These are phyloP conservation scores for Leptestheria dahalacensis DNA, from an alignment of 1,140 invertebrate species.

Conservation along the genomic window DNA sequence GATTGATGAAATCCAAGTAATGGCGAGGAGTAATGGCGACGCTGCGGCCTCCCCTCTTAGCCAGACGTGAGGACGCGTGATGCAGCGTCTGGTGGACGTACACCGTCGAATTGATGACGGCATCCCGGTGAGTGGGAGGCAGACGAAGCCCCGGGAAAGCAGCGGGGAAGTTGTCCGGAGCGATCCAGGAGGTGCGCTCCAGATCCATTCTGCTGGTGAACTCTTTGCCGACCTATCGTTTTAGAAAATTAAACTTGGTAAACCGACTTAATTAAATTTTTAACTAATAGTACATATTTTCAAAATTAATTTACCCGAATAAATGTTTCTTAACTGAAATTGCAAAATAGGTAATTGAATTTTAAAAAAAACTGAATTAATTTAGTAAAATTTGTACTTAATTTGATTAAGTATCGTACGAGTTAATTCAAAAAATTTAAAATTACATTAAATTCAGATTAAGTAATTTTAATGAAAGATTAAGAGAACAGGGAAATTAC, in stretches of 20 bases:
- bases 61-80: slow-evolving; percentile 74
- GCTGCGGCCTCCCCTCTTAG: slow-evolving; percentile 79
- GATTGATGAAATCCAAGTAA: slow-evolving; percentile 99
- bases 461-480: slow-evolving; percentile 6
- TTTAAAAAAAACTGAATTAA: slow-evolving; percentile 2
- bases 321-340: no score
- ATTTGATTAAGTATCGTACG: no score
- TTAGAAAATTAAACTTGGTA: slow-evolving; percentile 11
- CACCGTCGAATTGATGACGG: slow-evolving; percentile 94
- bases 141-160: slow-evolving; percentile 58
- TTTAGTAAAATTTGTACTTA: no score
- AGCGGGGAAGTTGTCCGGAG: slow-evolving; percentile 75
- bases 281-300: no score
- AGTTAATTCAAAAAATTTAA: no score
- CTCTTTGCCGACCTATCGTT: slow-evolving; percentile 60
- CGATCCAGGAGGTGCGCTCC: slow-evolving; percentile 60
- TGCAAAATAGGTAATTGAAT: slow-evolving; percentile 10
- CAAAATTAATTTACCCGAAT: no score
- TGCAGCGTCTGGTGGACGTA: slow-evolving; percentile 96
- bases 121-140: slow-evolving; percentile 65
- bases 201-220: slow-evolving; percentile 71
- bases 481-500: slow-evolving; percentile 31
- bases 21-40: slow-evolving; percentile 96
- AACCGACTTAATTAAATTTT: no score
- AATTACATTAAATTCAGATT: slow-evolving; percentile 6